Conservation (phyloP, 2,113 vertebrate genomes). For the Aythya baeri region DNA sequence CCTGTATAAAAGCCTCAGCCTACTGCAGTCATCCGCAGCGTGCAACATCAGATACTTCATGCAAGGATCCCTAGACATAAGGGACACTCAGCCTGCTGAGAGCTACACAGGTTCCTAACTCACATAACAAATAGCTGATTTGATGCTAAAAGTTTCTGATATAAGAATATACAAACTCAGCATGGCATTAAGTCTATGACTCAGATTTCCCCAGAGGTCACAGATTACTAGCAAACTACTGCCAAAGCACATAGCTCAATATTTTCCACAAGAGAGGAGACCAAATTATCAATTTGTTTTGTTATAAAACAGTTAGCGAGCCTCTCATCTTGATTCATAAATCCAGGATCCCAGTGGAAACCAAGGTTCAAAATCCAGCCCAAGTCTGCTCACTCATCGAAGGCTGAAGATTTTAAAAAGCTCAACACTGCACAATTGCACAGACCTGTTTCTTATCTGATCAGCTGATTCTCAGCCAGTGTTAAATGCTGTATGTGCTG, state of each 20-base stretch:
- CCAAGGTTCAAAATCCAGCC: background rate
- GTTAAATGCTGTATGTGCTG: background rate
- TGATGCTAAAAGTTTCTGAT: background rate
- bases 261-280: background rate
- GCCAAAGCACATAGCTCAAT: background rate
- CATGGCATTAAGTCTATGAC: rapidly evolving
- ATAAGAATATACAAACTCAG: background rate
- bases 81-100: background rate
- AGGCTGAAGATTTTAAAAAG: background rate
- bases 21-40: background rate
- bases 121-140: background rate
- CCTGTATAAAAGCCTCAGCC: background rate
- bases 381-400: background rate
- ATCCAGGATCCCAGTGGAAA: background rate
- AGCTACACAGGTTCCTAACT: background rate
- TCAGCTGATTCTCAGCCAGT: background rate
- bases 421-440: rapidly evolving
- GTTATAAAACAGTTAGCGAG: background rate
- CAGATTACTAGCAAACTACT: background rate
- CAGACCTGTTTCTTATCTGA: background rate
- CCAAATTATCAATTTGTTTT: background rate
- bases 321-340: background rate
- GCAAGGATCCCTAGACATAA: background rate
- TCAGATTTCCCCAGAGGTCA: background rate
- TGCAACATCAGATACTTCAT: background rate